Conservation (phyloP, 2,113 vertebrate genomes). For the Irena cyanogastra region DNA sequence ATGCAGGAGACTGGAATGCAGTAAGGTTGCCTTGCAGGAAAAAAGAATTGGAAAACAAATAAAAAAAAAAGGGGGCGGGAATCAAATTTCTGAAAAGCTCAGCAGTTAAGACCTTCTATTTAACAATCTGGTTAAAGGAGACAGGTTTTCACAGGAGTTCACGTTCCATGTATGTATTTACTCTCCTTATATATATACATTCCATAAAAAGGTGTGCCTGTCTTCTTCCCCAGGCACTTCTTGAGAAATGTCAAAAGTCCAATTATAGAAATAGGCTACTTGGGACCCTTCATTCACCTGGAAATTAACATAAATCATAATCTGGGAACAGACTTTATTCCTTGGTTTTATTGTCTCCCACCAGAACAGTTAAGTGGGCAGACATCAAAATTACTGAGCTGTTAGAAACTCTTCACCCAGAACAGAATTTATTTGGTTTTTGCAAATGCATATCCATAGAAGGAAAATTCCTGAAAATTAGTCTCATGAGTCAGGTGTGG, state of each 20-base stretch:
- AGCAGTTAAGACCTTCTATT: background rate
- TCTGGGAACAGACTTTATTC: background rate
- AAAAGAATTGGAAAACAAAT: background rate
- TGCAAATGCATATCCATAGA: background rate
- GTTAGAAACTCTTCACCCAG: background rate
- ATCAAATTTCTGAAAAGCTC: background rate
- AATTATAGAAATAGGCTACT: background rate
- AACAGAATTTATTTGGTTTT: background rate
- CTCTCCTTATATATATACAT: background rate
- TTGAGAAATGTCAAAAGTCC: slow-evolving; percentile 8
- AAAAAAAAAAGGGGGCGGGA: background rate
- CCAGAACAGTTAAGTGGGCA: background rate
- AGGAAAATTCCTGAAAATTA: background rate
- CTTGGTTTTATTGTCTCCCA: background rate
- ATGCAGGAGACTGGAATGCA: accelerated
- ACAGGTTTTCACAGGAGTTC: slow-evolving; percentile 6
- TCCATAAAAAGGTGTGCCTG: background rate
- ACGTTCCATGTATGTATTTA: background rate
- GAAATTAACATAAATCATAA: slow-evolving; percentile 24
- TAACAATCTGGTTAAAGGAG: background rate
- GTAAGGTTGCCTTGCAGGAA: background rate
- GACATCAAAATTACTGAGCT: background rate
- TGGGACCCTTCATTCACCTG: background rate
- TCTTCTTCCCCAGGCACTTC: background rate
- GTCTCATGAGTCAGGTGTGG: background rate